Conservation (phyloP, 2,888 invertebrate genomes). For the Coenonympha glycerion region DNA sequence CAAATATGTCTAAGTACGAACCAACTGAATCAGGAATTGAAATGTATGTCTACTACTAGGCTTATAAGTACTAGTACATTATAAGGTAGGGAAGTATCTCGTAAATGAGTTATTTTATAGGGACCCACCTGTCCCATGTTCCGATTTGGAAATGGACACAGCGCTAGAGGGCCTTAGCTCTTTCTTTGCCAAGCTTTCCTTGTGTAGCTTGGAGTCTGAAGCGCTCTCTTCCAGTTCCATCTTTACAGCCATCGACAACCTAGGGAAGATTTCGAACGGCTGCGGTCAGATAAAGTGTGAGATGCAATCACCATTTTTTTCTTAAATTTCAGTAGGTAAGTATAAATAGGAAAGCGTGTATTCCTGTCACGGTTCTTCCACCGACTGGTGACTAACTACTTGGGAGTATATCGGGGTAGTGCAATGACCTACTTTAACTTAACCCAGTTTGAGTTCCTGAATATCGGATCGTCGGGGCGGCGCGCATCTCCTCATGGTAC, state of each 20-base stretch:
- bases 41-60: no score
- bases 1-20: no score
- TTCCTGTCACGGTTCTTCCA: constrained; percentile 39
- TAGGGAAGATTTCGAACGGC: constrained; percentile 38
- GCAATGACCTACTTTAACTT: constrained; percentile 75
- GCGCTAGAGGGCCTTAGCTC: constrained; percentile 64
- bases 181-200: constrained; percentile 59
- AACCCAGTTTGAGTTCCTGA: constrained; percentile 70
- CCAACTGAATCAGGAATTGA: no score
- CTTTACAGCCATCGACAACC: constrained; percentile 65
- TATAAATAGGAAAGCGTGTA: constrained; percentile 41
- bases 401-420: constrained; percentile 42
- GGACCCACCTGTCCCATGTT: constrained; percentile 60
- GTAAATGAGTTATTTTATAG: neutral
- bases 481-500: constrained; percentile 68
- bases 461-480: constrained; percentile 62
- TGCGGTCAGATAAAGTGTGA: constrained; percentile 44
- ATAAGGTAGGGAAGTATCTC: neutral
- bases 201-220: constrained; percentile 68
- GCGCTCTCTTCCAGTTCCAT: constrained; percentile 68
- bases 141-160: constrained; percentile 63
- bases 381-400: constrained; percentile 58
- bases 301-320: constrained; percentile 40
- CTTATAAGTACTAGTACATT: no score
- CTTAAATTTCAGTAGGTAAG: no score